Conservation (phyloP, 1,140 invertebrate genomes). For the Popillia japonica region DNA sequence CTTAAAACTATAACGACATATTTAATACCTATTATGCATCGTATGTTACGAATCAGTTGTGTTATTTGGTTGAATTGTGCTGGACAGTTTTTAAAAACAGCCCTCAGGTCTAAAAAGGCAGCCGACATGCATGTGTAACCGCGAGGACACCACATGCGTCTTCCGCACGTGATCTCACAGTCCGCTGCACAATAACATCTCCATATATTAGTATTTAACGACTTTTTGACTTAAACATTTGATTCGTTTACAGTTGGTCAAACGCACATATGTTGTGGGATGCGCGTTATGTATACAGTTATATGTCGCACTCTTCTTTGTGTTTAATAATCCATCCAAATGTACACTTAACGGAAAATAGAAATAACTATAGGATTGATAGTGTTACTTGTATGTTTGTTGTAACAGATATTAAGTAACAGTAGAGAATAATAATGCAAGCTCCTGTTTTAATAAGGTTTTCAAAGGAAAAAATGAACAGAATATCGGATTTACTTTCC, state of each 20-base stretch:
- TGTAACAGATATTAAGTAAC: too few species aligned
- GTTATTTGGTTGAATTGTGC: not conserved
- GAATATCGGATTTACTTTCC: too few species aligned
- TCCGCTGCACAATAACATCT: not conserved
- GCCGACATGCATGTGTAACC: not conserved
- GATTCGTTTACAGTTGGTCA: not conserved
- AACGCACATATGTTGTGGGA: not conserved
- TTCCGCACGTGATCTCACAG: slow-evolving; percentile 5
- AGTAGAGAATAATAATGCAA: too few species aligned
- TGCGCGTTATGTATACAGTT: too few species aligned
- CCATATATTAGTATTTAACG: not conserved
- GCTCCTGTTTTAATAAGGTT: too few species aligned
- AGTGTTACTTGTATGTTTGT: too few species aligned
- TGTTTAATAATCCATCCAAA: too few species aligned
- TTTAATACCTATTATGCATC: not conserved
- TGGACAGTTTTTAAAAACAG: not conserved
- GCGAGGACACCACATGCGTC: not conserved
- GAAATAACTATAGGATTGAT: too few species aligned
- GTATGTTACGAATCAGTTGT: not conserved
- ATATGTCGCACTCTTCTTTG: too few species aligned
- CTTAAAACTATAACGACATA: not conserved
- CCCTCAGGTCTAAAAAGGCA: not conserved
- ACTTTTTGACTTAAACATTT: not conserved
- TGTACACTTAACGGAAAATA: too few species aligned
- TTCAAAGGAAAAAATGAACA: too few species aligned